phyloP scores from a whole-genome alignment of 2,888 invertebrate genomes.

The Drosophila melanocephala region DNA sequence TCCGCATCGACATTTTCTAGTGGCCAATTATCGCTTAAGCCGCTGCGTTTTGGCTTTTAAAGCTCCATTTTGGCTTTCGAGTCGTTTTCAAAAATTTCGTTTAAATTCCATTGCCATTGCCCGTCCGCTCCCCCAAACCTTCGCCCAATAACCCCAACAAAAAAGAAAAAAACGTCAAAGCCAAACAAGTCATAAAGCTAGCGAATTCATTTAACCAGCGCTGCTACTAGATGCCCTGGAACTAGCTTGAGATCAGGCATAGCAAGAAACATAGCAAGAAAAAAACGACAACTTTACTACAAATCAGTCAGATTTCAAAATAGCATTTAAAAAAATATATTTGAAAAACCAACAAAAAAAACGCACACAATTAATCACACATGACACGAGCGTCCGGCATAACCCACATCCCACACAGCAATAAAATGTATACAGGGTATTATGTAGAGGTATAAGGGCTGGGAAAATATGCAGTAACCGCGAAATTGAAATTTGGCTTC shows the following conservation, averaged over 20 bases:
- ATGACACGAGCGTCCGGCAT: neutral
- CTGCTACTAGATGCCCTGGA: conserved; percentile 37
- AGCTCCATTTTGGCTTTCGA: conserved; percentile 49
- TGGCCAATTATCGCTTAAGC: conserved; percentile 80
- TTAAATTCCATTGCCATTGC: conserved; percentile 79
- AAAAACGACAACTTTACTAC: neutral
- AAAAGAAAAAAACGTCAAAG: conserved; percentile 47
- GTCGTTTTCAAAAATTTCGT: conserved; percentile 62
- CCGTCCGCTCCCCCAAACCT: conserved; percentile 30
- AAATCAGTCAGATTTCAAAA: neutral
- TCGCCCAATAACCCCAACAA: conserved; percentile 11
- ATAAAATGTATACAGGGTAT: conserved; percentile 31
- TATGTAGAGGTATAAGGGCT: conserved; percentile 47
- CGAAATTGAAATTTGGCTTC: conserved; percentile 80
- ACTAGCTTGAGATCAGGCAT: neutral
- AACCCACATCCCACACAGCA: neutral
- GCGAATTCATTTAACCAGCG: neutral
- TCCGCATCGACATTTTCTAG: conserved; percentile 68
- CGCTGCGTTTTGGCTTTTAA: conserved; percentile 60
- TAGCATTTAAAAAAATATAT: neutral
- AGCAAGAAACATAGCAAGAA: neutral
- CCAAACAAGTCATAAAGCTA: conserved; percentile 59
- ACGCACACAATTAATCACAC: neutral
- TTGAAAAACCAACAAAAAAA: neutral
- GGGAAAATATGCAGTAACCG: conserved; percentile 81